Percentiles rank a stretch among this genome's conserved stretches.
phyloP scores from a whole-genome alignment of 37 sponge, comb jelly and placozoan species.

The Aplysina aerophoba region DNA sequence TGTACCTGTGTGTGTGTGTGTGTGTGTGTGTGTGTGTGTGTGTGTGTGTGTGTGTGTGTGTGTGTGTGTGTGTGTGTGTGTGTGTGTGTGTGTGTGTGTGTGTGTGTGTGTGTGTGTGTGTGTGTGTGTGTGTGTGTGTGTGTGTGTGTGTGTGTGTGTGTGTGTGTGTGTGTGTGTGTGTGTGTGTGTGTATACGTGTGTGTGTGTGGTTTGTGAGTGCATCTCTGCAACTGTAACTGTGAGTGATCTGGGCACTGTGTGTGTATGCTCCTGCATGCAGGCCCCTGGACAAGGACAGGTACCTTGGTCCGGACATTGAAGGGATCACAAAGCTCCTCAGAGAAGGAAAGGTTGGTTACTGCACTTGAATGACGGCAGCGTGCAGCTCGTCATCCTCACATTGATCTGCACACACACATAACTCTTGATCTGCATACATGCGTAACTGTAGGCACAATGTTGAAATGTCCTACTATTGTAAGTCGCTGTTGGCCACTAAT shows the following conservation, averaged over 20 bases:
- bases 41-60: slow-evolving; percentile 37
- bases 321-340: slow-evolving; percentile 59
- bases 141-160: slow-evolving; percentile 16
- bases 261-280: slow-evolving; percentile 33
- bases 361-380: not conserved
- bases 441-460: no score
- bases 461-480: no score
- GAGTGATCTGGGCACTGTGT: not conserved
- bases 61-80: not conserved
- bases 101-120: no score
- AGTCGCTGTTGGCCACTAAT: no score
- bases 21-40: not conserved
- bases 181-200: slow-evolving; percentile 13
- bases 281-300: slow-evolving; percentile 77
- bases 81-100: not conserved
- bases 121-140: slow-evolving; percentile 10
- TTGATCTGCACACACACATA: not conserved
- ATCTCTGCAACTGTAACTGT: not conserved
- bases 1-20: not conserved
- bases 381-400: not conserved
- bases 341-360: slow-evolving; percentile 72
- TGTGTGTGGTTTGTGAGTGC: slow-evolving; percentile 9
- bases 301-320: slow-evolving; percentile 83
- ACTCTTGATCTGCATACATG: not conserved
- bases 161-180: slow-evolving; percentile 39